Evolutionary conservation across 2,113 vertebrate genomes (phyloP).

Genomic region (Xiphophorus maculatus): DNA sequence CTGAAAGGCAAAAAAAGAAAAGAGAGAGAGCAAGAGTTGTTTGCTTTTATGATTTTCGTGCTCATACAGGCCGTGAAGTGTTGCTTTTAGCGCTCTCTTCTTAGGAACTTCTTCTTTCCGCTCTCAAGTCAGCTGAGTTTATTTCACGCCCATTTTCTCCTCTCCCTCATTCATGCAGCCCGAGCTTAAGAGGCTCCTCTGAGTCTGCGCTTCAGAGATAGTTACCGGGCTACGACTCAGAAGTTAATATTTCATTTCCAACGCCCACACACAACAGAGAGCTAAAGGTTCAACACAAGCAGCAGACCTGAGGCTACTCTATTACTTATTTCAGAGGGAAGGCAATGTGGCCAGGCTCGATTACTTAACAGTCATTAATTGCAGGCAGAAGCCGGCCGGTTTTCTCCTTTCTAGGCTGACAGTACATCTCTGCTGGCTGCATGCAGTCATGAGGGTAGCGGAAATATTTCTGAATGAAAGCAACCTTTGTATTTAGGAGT

Average conservation of each 20-base stretch:
- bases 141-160: constrained; percentile 35
- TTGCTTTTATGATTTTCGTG: constrained; percentile 3
- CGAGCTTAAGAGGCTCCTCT: constrained; percentile 56
- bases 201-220: constrained; percentile 76
- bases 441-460: constrained; percentile 7
- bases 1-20: constrained; percentile 74
- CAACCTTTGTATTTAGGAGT: background rate
- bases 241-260: constrained; percentile 80
- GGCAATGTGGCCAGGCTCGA: constrained; percentile 73
- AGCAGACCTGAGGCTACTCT: constrained; percentile 70
- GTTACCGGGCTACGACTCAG: constrained; percentile 68
- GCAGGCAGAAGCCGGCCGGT: constrained; percentile 44
- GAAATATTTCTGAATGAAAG: constrained; percentile 6
- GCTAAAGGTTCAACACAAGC: constrained; percentile 73
- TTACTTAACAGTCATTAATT: constrained; percentile 78
- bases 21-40: background rate
- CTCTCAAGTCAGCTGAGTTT: constrained; percentile 36
- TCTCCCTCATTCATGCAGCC: constrained; percentile 48
- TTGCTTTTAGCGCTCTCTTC: constrained; percentile 17
- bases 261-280: constrained; percentile 72
- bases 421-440: constrained; percentile 16
- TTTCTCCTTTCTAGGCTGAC: constrained; percentile 33
- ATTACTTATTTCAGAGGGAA: constrained; percentile 70
- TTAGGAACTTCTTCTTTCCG: constrained; percentile 19
- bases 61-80: background rate